Evolutionary conservation across 2,888 invertebrate genomes (phyloP), one percentile per base, ranked within the genome.

Genomic region (Clistopyga incitator): DNA sequence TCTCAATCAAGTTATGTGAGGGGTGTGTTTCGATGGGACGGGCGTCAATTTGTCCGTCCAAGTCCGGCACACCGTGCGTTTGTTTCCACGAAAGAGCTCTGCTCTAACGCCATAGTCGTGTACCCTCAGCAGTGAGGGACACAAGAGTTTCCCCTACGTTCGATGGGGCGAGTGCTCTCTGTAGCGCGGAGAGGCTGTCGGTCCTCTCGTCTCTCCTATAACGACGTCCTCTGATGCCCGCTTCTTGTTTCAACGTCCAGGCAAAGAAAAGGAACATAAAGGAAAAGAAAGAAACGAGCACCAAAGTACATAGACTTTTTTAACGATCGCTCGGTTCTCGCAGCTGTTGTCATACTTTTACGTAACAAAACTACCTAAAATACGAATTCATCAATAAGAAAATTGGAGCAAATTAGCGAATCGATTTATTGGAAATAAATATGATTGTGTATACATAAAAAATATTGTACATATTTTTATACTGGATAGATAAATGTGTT

Each of bases 231-330:
- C 76, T 88, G 91, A 91, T 90, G 89, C 89, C 86, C 88, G 90
- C 88, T 91, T 92, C 92, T 91, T 90, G 89, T 92, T 92, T 92
- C 91, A 90, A 80, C 85, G 87, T 74, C 38, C 56, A n/a, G 47
- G 23, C 67, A 42, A 72, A 86, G 86, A 84, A 85, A 89, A 85
- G 87, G 87, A 86, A 81, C 74, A 76, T 81, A 86, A 81, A 85
- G 87, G 88, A 88, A 87, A 88, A 89, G 85, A 84, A 47, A 6
- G 29, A 84, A 86, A 38, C 38, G 59, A 54, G 45, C 47, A 23
- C 8, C 52, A 75, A 72, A 70, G 64, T 59, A 34, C 56, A 42
- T 70, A 47, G 54, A 61, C 50, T 68, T 70, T 67, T 82, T 20
- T 76, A 82, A 82, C 82, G 81, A 83, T 71, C 67, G 42, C 20